Conservation (phyloP, 2,113 vertebrate genomes). For the Pituophis catenifer region DNA sequence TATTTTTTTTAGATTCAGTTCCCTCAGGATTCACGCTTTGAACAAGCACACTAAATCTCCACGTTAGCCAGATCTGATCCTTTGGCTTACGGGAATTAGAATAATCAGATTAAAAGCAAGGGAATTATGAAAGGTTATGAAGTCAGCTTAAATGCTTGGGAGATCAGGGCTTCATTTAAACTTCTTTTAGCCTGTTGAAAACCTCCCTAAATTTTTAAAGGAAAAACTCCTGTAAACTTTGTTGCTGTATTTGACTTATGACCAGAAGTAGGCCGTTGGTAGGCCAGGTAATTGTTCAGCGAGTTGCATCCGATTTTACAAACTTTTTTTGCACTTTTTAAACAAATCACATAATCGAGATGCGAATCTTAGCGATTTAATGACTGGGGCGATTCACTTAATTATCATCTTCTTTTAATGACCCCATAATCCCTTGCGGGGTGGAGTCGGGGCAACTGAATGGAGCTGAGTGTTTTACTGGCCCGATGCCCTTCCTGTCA, state of each 20-base stretch:
- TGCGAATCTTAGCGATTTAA: too few relatives aligned
- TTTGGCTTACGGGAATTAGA: conserved; percentile 8
- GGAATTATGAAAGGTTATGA: conserved; percentile 6
- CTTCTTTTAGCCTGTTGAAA: neutral
- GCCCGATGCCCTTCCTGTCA: too few relatives aligned
- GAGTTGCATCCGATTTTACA: neutral
- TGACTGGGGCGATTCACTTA: too few relatives aligned
- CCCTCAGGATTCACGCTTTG: neutral
- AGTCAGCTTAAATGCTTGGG: neutral
- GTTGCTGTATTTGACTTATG: neutral
- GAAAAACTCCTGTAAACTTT: neutral
- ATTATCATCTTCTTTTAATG: too few relatives aligned
- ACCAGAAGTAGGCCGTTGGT: neutral
- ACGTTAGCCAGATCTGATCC: neutral
- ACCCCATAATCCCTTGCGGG: too few relatives aligned
- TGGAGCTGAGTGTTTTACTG: too few relatives aligned
- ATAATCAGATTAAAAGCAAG: neutral
- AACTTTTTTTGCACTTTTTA: too few relatives aligned
- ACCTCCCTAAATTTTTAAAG: neutral
- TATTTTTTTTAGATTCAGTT: neutral
- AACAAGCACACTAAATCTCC: neutral
- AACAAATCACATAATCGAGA: too few relatives aligned
- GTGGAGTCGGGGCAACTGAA: too few relatives aligned
- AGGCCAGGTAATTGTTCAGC: neutral
- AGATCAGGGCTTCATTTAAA: neutral